phyloP scores from a whole-genome alignment of 92 coral and sea anemone species.

The Chrysogorgia sp. region DNA sequence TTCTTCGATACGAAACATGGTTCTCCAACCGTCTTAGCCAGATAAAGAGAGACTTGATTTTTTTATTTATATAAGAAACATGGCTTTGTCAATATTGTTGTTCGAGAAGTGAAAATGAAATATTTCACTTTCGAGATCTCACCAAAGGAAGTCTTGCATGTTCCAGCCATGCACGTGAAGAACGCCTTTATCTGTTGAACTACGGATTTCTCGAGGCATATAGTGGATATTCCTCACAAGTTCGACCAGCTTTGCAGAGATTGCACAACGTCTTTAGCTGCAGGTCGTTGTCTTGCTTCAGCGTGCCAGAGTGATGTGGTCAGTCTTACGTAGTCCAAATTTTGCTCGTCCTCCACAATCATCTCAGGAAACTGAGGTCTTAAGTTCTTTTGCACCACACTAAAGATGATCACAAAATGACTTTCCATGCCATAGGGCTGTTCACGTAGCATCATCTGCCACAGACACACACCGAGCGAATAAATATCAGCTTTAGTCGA shows the following conservation, averaged over 20 bases:
- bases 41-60: too few species aligned
- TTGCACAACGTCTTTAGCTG: slow-evolving; percentile 68
- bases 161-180: slow-evolving; percentile 7
- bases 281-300: slow-evolving; percentile 70
- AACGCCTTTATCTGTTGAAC: background rate
- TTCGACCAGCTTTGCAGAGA: slow-evolving; percentile 56
- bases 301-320: slow-evolving; percentile 86
- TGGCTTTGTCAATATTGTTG: background rate
- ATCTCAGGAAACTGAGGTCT: slow-evolving; percentile 87
- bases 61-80: too few species aligned
- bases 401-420: slow-evolving; percentile 92
- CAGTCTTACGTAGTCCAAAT: slow-evolving; percentile 69
- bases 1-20: slow-evolving; percentile 27
- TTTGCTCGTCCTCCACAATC: slow-evolving; percentile 47
- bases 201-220: background rate
- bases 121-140: slow-evolving; percentile 23
- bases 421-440: slow-evolving; percentile 95
- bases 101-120: background rate
- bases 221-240: background rate
- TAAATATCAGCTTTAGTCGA: slow-evolving; percentile 94
- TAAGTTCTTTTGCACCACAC: slow-evolving; percentile 92
- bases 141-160: slow-evolving; percentile 6
- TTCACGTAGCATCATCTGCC: slow-evolving; percentile 89
- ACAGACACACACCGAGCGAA: slow-evolving; percentile 90
- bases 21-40: too few species aligned